Evolutionary conservation across 1,140 invertebrate genomes (phyloP), one percentile per base, ranked within the genome.

Genomic region (Chrysoperla carnea): DNA sequence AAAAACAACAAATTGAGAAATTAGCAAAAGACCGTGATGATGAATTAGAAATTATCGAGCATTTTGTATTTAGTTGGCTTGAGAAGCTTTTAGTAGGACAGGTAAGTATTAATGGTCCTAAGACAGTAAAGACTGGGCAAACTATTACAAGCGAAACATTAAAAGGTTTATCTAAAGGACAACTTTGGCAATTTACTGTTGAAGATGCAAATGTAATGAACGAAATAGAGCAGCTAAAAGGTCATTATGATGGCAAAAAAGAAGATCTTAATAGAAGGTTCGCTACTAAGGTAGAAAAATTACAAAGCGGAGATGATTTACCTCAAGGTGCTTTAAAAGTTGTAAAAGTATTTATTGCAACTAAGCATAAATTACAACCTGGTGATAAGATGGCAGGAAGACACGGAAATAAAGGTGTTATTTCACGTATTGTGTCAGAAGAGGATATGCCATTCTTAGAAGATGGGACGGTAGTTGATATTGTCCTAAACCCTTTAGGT

Each of bases 361-460:
- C 40, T 13, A 58, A 58, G 41, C 49, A 41, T 36, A 41, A 36
- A 6, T 28, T 52, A 8, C 41, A 50, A 36, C 41, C 40, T 8
- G 50, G 50, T 8, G 50, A 52, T 47, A 52, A 52, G 38, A 46
- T 52, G 46, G 50, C 50, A 23, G 50, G 50, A 27, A 31, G 50
- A 29, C 50, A 52, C 37, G 50, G 50, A 1, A 52, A 52, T 14
- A 52, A 52, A 45, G 50, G 50, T 40, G 44, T 52, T 27, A 29
- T 52, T 15, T 50, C 50, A 12, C 17, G 28, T n/a, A 39, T 52
- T n/a, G 8, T 46, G 15, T 46, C 48, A 29, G 17, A 33, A 0
- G 44, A 52, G 29, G 50, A 52, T 48, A 52, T 52, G 50, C 50
- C 50, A 6, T 44, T 15, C 33, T 5, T 17, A 8, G 41, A 31